Percentiles rank a stretch among this genome's conserved stretches.
Conservation (phyloP, 1,140 invertebrate genomes). For the Triops longicaudatus region DNA sequence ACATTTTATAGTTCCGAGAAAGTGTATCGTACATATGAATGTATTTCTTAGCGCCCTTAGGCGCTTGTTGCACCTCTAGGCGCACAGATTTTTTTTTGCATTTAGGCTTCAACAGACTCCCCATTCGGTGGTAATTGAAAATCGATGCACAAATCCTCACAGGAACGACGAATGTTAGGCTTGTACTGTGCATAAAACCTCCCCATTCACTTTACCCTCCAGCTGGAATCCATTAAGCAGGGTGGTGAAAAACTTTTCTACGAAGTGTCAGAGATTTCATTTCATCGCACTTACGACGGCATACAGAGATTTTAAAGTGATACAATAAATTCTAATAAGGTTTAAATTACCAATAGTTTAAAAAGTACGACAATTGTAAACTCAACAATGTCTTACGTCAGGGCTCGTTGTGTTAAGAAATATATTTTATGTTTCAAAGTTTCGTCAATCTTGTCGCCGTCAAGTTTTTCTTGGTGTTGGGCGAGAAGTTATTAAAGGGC, state of each 20-base stretch:
- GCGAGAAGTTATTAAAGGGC: background rate
- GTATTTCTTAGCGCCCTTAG: background rate
- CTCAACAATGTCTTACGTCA: too few relatives aligned
- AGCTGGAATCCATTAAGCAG: background rate
- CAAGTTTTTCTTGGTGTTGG: background rate
- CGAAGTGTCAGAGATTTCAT: background rate
- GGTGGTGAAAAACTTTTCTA: background rate
- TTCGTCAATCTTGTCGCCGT: background rate
- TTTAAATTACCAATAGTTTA: too few relatives aligned
- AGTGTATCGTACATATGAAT: background rate
- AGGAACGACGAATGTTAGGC: background rate
- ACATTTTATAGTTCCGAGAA: too few relatives aligned
- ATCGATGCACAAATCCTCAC: background rate
- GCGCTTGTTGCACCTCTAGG: background rate
- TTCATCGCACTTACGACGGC: too few relatives aligned
- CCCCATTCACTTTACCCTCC: background rate
- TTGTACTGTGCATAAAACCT: background rate
- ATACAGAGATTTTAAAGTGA: too few relatives aligned
- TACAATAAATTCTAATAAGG: too few relatives aligned
- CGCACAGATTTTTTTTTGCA: constrained; percentile 3
- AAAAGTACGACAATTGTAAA: too few relatives aligned
- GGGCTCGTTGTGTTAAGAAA: too few relatives aligned
- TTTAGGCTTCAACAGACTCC: background rate
- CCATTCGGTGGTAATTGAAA: background rate
- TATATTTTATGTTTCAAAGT: background rate